phyloP scores from a whole-genome alignment of 2,888 invertebrate species.

The Pelosia muscerda region DNA sequence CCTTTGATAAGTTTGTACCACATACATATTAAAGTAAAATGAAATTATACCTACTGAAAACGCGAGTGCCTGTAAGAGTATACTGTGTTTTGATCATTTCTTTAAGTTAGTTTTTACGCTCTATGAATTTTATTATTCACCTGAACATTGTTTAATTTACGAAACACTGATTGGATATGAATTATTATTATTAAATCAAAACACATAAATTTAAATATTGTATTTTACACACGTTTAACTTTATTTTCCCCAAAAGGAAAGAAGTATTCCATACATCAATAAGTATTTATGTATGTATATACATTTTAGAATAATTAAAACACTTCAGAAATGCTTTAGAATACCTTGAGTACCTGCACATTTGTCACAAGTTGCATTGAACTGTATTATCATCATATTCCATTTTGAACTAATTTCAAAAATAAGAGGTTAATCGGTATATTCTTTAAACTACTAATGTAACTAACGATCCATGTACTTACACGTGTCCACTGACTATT shows the following conservation, averaged over 20 bases:
- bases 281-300: background rate
- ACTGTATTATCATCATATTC: no score
- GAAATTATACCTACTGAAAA: conserved; percentile 13
- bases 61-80: background rate
- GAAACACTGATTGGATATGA: background rate
- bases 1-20: conserved; percentile 45
- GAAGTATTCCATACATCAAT: no score
- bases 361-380: no score
- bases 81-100: background rate
- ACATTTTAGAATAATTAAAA: background rate
- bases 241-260: background rate
- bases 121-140: background rate
- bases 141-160: background rate
- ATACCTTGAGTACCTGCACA: no score
- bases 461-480: background rate
- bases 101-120: background rate
- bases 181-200: background rate
- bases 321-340: no score
- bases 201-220: no score
- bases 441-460: no score
- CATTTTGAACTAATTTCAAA: no score
- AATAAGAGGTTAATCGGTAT: no score
- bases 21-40: conserved; percentile 22
- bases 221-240: background rate
- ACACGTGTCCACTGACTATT: background rate